Percentiles rank a stretch among this genome's conserved stretches.
These are phyloP conservation scores for Chaenodraco wilsoni DNA, from an alignment of 2,797 vertebrate species.

Conservation along the genomic window DNA sequence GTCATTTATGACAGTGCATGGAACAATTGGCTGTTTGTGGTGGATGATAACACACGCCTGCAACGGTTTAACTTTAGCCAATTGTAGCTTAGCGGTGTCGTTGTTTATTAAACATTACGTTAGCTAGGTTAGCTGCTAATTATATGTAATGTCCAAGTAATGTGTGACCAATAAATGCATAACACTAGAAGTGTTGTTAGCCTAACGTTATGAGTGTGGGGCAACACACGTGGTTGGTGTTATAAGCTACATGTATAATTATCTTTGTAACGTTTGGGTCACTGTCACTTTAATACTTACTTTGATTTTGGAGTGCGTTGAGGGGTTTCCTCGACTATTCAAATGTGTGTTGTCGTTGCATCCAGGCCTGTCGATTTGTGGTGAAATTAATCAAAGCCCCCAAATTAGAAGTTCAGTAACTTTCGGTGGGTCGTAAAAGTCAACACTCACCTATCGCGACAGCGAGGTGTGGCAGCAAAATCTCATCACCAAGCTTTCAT, in stretches of 20 bases:
- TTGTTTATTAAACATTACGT: conserved; percentile 14
- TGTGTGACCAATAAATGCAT: neutral
- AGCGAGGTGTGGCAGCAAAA: too few species aligned
- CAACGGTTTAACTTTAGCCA: neutral
- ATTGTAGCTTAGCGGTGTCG: neutral
- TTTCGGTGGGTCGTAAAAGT: neutral
- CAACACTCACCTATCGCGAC: neutral
- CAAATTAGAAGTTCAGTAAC: neutral
- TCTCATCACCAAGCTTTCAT: conserved; percentile 37
- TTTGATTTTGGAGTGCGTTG: neutral
- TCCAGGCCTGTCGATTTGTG: neutral
- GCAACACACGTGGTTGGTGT: neutral
- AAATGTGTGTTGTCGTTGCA: neutral
- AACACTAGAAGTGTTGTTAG: neutral
- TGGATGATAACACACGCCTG: neutral
- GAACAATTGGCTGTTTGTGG: neutral
- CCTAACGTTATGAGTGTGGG: neutral
- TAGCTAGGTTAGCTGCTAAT: neutral
- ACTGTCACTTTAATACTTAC: neutral
- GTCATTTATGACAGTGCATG: neutral
- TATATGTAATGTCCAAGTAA: neutral
- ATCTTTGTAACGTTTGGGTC: neutral
- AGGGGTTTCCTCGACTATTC: neutral
- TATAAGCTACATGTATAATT: neutral
- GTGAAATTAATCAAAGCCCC: too few species aligned